Evolutionary conservation across 1,140 invertebrate genomes (phyloP).

Genomic region (Aphaenogaster rudis): DNA sequence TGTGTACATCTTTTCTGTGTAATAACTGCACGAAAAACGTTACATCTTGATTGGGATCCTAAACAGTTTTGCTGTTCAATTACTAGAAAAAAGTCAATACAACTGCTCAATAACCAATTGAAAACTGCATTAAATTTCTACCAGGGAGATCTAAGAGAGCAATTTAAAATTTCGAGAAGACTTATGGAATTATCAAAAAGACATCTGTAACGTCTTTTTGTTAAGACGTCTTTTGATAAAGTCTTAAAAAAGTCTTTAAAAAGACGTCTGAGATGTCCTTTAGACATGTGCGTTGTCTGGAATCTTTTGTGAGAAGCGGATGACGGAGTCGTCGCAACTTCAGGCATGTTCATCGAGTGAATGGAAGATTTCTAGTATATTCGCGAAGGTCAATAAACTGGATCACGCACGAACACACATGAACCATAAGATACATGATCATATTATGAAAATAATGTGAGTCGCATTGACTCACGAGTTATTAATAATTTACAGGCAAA

Average conservation of each 20-base stretch:
- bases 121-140: neutral
- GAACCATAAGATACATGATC: neutral
- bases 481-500: slow-evolving; percentile 14
- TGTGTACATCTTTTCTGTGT: neutral
- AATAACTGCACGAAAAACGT: neutral
- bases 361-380: slow-evolving; percentile 52
- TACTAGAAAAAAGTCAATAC: neutral
- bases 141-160: neutral
- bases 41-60: neutral
- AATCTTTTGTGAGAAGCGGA: slow-evolving; percentile 6
- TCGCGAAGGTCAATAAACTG: slow-evolving; percentile 59
- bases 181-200: neutral
- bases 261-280: neutral
- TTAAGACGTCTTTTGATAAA: neutral
- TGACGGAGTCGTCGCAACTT: neutral
- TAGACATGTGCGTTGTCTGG: neutral
- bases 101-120: neutral
- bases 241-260: neutral
- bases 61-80: neutral
- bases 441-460: slow-evolving; percentile 16
- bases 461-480: neutral
- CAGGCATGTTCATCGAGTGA: slow-evolving; percentile 15
- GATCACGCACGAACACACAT: slow-evolving; percentile 26
- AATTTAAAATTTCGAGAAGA: neutral
- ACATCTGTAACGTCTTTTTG: neutral